These are phyloP conservation scores for Laspeyria flexula DNA, from an alignment of 2,888 invertebrate species.

Conservation along the genomic window DNA sequence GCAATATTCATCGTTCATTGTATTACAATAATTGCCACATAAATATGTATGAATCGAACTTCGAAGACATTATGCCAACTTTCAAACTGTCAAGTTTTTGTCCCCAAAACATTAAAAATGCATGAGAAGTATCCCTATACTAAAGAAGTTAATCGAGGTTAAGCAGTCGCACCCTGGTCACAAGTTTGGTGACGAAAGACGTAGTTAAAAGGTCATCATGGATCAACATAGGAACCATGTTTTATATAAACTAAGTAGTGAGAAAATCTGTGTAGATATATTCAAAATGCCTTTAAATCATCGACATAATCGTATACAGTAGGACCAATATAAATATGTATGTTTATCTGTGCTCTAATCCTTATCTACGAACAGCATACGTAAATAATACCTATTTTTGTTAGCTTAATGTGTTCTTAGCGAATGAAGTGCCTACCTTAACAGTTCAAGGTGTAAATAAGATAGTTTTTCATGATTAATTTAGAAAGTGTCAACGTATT, in stretches of 20 bases:
- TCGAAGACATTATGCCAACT: constrained; percentile 66
- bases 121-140: constrained; percentile 60
- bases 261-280: too few relatives aligned
- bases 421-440: background rate
- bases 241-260: too few relatives aligned
- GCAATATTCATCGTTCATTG: constrained; percentile 77
- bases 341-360: too few relatives aligned
- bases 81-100: constrained; percentile 77
- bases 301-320: too few relatives aligned
- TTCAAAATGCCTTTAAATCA: too few relatives aligned
- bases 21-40: constrained; percentile 78
- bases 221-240: too few relatives aligned
- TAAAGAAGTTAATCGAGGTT: constrained; percentile 59
- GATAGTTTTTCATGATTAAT: constrained; percentile 19
- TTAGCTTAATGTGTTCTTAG: too few relatives aligned
- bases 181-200: constrained; percentile 42
- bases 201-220: constrained; percentile 41
- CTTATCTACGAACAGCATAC: too few relatives aligned
- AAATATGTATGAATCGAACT: constrained; percentile 78
- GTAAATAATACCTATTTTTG: too few relatives aligned
- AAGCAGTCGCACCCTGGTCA: constrained; percentile 41
- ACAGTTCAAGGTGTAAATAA: background rate
- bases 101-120: constrained; percentile 73
- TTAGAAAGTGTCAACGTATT: constrained; percentile 39
- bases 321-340: too few relatives aligned